These are phyloP conservation scores for Bellardia bayeri DNA, from an alignment of 2,888 invertebrate genomes.

Conservation along the genomic window DNA sequence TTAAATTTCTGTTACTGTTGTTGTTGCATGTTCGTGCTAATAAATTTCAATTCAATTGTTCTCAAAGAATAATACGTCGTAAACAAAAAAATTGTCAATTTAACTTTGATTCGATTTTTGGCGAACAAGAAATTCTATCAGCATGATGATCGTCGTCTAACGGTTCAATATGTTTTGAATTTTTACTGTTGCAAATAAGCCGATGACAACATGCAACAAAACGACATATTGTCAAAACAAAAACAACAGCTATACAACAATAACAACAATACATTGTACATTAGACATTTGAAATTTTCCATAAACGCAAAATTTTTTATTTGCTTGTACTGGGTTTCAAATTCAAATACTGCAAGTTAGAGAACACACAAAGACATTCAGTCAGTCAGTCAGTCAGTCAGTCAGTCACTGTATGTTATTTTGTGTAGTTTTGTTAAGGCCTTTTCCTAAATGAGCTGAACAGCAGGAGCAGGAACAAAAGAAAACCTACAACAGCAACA, in stretches of 20 bases:
- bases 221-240: slow-evolving; percentile 68
- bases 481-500: slow-evolving; percentile 40
- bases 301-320: slow-evolving; percentile 70
- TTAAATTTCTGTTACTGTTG: slow-evolving; percentile 13
- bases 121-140: slow-evolving; percentile 18
- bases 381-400: not conserved
- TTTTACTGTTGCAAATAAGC: slow-evolving; percentile 57
- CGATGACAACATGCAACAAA: slow-evolving; percentile 62
- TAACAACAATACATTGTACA: slow-evolving; percentile 9
- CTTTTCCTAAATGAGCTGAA: slow-evolving; percentile 55
- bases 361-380: not conserved
- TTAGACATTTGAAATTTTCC: slow-evolving; percentile 65
- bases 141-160: slow-evolving; percentile 61
- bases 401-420: not conserved
- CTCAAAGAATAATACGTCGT: slow-evolving; percentile 50
- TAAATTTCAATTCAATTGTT: slow-evolving; percentile 69
- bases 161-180: slow-evolving; percentile 70
- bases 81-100: slow-evolving; percentile 70
- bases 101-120: slow-evolving; percentile 49
- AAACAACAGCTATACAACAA: not conserved
- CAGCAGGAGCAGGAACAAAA: slow-evolving; percentile 1
- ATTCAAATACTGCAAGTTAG: not conserved
- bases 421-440: not conserved
- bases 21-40: slow-evolving; percentile 57
- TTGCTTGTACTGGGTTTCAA: not conserved